These are phyloP conservation scores for Nymphalis urticae DNA, from an alignment of 2,888 invertebrate genomes.

Conservation along the genomic window DNA sequence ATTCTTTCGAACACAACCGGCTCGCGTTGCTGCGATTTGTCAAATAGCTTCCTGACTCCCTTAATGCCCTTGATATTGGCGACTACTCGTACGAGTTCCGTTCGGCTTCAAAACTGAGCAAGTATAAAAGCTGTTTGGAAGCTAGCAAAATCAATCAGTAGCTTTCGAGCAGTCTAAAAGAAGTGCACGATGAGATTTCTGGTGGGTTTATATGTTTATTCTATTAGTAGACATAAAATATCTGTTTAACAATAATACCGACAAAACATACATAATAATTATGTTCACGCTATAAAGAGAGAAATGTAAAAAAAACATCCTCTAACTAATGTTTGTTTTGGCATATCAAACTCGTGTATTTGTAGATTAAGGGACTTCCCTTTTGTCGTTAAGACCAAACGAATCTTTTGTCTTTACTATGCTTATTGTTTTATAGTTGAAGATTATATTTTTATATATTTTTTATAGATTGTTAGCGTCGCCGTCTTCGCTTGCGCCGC, in stretches of 20 bases:
- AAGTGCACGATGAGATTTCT: constrained; percentile 32
- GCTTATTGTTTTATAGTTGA: no score
- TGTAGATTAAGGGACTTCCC: no score
- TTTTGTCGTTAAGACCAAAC: no score
- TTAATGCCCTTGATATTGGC: constrained; percentile 19
- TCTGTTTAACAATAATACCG: neutral
- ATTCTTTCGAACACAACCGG: constrained; percentile 19
- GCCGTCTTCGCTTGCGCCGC: constrained; percentile 75
- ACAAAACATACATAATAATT: no score
- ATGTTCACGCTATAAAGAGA: no score
- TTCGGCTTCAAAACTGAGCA: constrained; percentile 3
- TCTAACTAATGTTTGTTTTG: no score
- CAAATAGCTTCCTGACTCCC: constrained; percentile 22
- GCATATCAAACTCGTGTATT: no score
- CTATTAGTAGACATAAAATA: neutral
- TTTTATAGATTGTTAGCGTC: constrained; percentile 79
- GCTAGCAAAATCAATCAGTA: constrained; percentile 25
- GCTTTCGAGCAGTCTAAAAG: constrained; percentile 31
- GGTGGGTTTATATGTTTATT: constrained; percentile 14
- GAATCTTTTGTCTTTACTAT: no score
- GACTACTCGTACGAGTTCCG: constrained; percentile 3
- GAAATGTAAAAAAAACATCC: no score
- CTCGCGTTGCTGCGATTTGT: constrained; percentile 14
- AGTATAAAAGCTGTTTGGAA: constrained; percentile 24
- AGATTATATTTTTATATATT: constrained; percentile 29